Base-by-base conservation (phyloP, 1,140 invertebrate genomes). In the Colletes gigas region DNA sequence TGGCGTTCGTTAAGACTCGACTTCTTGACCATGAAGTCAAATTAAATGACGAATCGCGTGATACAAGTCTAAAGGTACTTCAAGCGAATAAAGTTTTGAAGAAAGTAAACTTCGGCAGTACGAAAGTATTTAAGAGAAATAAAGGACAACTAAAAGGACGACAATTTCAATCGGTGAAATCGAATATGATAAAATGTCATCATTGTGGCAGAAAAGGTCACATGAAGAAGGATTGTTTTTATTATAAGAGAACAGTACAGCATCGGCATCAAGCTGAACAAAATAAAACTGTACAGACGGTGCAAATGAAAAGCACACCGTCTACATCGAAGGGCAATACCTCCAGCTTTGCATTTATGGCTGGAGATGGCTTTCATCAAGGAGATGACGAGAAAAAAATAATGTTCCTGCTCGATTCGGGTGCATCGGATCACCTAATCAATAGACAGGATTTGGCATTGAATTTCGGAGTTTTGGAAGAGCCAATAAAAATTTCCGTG, bases 401-500 rank as follows among this genome's bases (percentile, higher is more conserved):
- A 47, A 17, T n/a, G 4, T 82, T 82, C 65, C 9, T 85, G 14
- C 52, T 77, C 47, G 80, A 82, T 19, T 82, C 80, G 3, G 81
- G 83, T 10, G 71, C 76, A 14, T 82, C 77, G 5, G 73, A 85
- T 15, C 88, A 92, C 62, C 54, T 89, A 9, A 85, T 91, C 14
- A 91, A 91, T 21, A 82, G 87, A 39, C 82, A 88, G 4, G 83
- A 87, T 66, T 73, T 90, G 44, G 84, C 88, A 62, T 15, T 54
- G 8, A 87, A 79, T 59, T 88, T 78, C 57, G 12, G 12, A 4
- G 69, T 59, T 14, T 41, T 81, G 30, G 4, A 80, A 7, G 12
- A 30, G 7, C 60, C 78, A 50, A 78, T 86, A 73, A 83, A 80
- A 57, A 85, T 81, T 19, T 76, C 78, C 17, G 73, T 90, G 88